These are phyloP conservation scores for Zophobas atratus DNA, from an alignment of 1,140 invertebrate genomes.

Conservation along the genomic window DNA sequence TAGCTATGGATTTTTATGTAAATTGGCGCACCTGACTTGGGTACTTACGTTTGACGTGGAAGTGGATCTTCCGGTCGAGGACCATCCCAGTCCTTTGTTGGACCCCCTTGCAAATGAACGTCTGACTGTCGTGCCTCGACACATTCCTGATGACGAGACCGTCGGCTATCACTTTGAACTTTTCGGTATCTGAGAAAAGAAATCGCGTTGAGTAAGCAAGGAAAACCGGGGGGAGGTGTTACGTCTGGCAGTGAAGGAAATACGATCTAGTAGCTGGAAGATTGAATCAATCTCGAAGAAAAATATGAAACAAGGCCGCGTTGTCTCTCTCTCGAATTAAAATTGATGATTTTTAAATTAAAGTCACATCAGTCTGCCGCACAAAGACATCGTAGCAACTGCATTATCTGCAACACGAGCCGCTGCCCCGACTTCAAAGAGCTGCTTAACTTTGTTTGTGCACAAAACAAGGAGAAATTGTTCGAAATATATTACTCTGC, in stretches of 20 bases:
- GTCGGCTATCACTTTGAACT: constrained; percentile 55
- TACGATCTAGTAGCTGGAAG: too few species aligned
- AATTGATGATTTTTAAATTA: too few species aligned
- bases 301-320: too few species aligned
- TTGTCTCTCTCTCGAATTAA: too few species aligned
- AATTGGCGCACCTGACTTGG: constrained; percentile 3
- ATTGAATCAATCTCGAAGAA: too few species aligned
- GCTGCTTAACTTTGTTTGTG: not conserved
- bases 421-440: not conserved
- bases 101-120: constrained; percentile 59
- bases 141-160: constrained; percentile 58
- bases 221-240: too few species aligned
- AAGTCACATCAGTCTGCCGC: too few species aligned
- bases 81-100: constrained; percentile 55
- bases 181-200: constrained; percentile 52
- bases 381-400: too few species aligned
- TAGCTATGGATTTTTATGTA: constrained; percentile 10
- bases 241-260: too few species aligned
- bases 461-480: not conserved
- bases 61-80: constrained; percentile 54
- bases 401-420: not conserved
- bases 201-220: constrained; percentile 2
- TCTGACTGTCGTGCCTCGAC: constrained; percentile 52
- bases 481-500: not conserved
- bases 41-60: constrained; percentile 59